These are phyloP conservation scores for Eulemur rubriventer DNA, from an alignment of 2,797 vertebrate species.

Conservation along the genomic window DNA sequence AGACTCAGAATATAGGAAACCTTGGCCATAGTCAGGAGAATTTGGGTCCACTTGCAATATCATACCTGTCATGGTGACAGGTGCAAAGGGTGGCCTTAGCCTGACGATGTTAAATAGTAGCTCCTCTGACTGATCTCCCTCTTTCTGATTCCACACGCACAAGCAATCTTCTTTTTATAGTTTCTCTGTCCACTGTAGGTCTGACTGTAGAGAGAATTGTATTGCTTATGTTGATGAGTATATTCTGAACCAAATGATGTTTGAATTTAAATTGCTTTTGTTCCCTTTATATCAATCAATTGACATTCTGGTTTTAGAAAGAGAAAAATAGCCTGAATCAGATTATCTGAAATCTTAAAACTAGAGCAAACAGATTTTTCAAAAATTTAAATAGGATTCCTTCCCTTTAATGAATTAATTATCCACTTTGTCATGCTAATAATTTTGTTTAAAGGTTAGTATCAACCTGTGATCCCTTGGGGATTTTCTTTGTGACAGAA, in stretches of 20 bases:
- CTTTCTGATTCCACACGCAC: not conserved
- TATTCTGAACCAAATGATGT: not conserved
- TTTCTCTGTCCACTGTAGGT: not conserved
- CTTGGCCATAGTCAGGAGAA: not conserved
- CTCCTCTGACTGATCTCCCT: not conserved
- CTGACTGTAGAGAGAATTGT: not conserved
- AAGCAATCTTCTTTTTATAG: not conserved
- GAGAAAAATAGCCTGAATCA: slow-evolving; percentile 2
- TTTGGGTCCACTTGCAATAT: not conserved
- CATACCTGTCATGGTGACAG: not conserved
- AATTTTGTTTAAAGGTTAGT: slow-evolving; percentile 30
- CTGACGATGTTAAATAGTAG: not conserved
- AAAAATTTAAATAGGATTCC: slow-evolving; percentile 28
- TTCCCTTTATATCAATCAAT: not conserved
- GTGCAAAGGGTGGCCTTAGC: not conserved
- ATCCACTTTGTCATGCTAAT: not conserved
- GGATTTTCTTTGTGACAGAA: not conserved
- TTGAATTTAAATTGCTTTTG: slow-evolving; percentile 20
- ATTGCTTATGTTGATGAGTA: not conserved
- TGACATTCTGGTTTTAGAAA: slow-evolving; percentile 34
- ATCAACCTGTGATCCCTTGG: not conserved
- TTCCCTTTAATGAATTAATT: slow-evolving; percentile 9
- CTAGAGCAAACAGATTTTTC: slow-evolving; percentile 9
- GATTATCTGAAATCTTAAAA: slow-evolving; percentile 39
- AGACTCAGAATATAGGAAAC: not conserved